phyloP scores from a whole-genome alignment of 2,113 vertebrate genomes.

The Ursus arctos region DNA sequence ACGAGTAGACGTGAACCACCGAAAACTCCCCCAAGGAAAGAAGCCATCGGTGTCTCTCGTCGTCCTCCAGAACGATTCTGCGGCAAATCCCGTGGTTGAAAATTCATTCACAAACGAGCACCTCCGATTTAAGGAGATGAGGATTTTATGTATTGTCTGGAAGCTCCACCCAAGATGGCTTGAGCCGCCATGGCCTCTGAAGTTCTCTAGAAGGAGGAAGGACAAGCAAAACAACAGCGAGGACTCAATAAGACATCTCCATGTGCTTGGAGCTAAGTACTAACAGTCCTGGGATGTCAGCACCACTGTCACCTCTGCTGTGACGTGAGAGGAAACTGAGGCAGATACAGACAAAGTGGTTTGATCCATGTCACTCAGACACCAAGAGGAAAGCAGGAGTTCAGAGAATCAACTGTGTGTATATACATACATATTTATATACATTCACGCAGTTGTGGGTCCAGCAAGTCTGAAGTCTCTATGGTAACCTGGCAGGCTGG shows the following conservation, averaged over 20 bases:
- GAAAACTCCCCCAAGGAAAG: not conserved
- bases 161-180: not conserved
- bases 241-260: not conserved
- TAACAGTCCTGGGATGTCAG: not conserved
- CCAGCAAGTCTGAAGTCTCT: too few species aligned
- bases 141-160: not conserved
- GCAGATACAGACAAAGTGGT: not conserved
- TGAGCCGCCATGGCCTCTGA: not conserved
- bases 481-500: not conserved
- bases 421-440: not conserved
- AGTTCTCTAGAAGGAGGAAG: not conserved
- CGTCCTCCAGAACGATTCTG: not conserved
- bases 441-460: too few species aligned
- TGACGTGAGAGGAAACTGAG: not conserved
- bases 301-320: not conserved
- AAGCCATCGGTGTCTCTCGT: fast-evolving
- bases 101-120: not conserved
- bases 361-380: not conserved
- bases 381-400: not conserved
- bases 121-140: not conserved
- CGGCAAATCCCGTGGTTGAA: not conserved
- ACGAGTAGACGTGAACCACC: not conserved
- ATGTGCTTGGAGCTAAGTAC: not conserved
- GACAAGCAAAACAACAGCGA: not conserved
- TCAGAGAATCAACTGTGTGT: not conserved